Evolutionary conservation across 2,888 invertebrate species (phyloP), one percentile per base, ranked within the genome.

Genomic region (Epiblema foenella): DNA sequence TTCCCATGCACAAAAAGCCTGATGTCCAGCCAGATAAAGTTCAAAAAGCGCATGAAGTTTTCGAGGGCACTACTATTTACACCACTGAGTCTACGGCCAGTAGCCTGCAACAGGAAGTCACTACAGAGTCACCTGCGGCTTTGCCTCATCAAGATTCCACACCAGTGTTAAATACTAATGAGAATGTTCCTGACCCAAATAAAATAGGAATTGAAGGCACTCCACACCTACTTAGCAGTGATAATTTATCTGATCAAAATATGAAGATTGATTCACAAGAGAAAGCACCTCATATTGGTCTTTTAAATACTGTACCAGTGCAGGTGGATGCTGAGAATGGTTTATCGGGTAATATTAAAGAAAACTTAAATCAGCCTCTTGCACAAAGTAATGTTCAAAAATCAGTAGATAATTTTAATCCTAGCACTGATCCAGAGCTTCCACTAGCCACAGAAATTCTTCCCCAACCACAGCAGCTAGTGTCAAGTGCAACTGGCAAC

Each of bases 51-150:
- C 91, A 89, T 82, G 91, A 93, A 85, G 91, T 96, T 33, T 87
- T 96, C 76, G 96, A 96, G 85, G 96, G 96, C 15, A 96, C 96
- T 12, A 95, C 95, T 24, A 89, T 96, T 77, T 94, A 93, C 75
- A 85, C 88, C 3, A 86, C 88, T 10, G 87, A 89, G 74, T 73
- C 86, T 54, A 68, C 81, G 63, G 72, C 67, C 39, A 74, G 74
- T 65, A 39, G 68, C 65, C 75, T 69, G 29, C 74, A 77, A 33
- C 75, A 78, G 58, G 80, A 78, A 72, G 72, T 73, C 39, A 77
- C 81, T 42, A 79, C 80, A 63, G 76, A 80, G 64, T 24, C 77
- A 49, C 64, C 77, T 73, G 60, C 17, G 51, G 8, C 72, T 57
- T 56, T 51, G n/a, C 20, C 65, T 46, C 66, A 57, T 75, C 81